phyloP scores from a whole-genome alignment of 2,888 invertebrate genomes.

The Cephus pulcher region DNA sequence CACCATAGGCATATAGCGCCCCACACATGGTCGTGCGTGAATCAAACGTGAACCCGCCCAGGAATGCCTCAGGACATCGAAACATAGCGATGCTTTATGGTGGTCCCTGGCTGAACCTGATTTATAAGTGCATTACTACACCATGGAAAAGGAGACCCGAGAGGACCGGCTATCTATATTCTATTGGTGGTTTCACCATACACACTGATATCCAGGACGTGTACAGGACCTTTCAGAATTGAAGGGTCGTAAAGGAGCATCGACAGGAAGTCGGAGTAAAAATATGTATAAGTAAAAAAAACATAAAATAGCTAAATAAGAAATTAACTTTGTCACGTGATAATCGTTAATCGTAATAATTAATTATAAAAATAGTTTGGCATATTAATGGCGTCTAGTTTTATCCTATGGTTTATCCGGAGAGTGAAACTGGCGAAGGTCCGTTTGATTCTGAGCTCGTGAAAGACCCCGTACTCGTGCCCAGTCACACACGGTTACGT shows the following conservation, averaged over 20 bases:
- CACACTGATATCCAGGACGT: background rate
- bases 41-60: conserved; percentile 65
- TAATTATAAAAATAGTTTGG: too few relatives aligned
- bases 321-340: too few relatives aligned
- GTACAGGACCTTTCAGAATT: too few relatives aligned
- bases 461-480: conserved; percentile 18
- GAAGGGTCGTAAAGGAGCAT: too few relatives aligned
- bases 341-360: too few relatives aligned
- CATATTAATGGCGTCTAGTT: too few relatives aligned
- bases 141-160: conserved; percentile 41
- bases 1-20: conserved; percentile 33
- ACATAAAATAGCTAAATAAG: too few relatives aligned
- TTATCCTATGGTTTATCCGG: too few relatives aligned
- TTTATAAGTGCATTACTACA: conserved; percentile 67
- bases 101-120: conserved; percentile 66
- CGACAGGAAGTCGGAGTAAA: too few relatives aligned
- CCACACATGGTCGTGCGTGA: conserved; percentile 61
- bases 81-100: conserved; percentile 68
- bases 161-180: conserved; percentile 42
- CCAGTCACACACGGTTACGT: conserved; percentile 10
- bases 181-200: conserved; percentile 36
- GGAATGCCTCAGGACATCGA: conserved; percentile 66
- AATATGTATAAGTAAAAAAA: too few relatives aligned
- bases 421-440: too few relatives aligned
- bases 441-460: conserved; percentile 37